Base-by-base conservation (phyloP, 2,113 vertebrate genomes). In the Indicator indicator region DNA sequence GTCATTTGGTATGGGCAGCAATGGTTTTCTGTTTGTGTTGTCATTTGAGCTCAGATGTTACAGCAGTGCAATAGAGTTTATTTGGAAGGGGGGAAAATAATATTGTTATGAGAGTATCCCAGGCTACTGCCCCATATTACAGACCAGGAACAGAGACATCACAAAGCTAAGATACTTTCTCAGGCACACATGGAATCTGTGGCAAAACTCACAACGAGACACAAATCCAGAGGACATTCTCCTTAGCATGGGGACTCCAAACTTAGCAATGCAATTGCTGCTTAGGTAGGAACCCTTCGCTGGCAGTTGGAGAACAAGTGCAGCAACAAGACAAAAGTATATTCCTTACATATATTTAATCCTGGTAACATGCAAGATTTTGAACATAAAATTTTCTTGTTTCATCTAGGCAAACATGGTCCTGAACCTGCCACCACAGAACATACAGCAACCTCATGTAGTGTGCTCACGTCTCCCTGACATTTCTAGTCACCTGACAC, bases 401-500 rank as follows among this genome's bases (percentile, higher is more conserved):
- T 38, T 95, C 5, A 23, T 87, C 15, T 67, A 21, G 21, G 44
- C 17, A 83, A 59, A 30, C 1, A 0, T 12, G 19, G 38, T 27
- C 20, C 46, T 73, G 50, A 72, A 21, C 3, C 27, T 32, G 2
- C 24, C 9, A 5, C 6, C n/a, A 54, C 6, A 30, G n/a, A 91
- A 77, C 16, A 42, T 33, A 21, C 59, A 89, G 70, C 36, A 71
- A 44, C 59, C 65, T 67, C 11, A 6, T 50, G 72, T 83, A 46
- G 42, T 7, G 32, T 90, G 84, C 60, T 95, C 32, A 26, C 36
- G 54, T 24, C 11, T 86, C 28, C 42, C 17, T 38, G 42, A 69
- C n/a, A 62, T 79, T 74, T 93, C 79, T 63, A 78, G 32, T 14
- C 72, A 79, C 9, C 52, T 85, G 91, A 80, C 50, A 46, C 36